phyloP scores from a whole-genome alignment of 1,140 invertebrate genomes.

The Berghia stephanieae region DNA sequence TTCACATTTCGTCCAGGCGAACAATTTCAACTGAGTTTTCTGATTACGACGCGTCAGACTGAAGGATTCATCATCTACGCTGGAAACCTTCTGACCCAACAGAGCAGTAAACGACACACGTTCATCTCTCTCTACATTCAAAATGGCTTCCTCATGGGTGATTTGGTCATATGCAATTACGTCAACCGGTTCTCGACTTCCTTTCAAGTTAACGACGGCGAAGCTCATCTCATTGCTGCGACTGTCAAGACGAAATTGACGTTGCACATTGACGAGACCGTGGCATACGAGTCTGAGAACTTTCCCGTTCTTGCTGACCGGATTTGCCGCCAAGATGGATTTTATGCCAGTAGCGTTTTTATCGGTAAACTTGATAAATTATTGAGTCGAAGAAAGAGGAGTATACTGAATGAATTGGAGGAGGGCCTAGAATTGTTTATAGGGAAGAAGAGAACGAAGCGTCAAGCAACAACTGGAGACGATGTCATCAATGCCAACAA shows the following conservation, averaged over 20 bases:
- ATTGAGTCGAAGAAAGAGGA: too few species aligned
- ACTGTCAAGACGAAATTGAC: not conserved
- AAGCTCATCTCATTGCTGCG: not conserved
- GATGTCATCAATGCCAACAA: too few species aligned
- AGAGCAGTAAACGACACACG: not conserved
- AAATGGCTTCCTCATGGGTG: not conserved
- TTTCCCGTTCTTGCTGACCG: too few species aligned
- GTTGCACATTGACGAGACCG: not conserved
- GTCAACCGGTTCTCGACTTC: too few species aligned
- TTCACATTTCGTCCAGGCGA: not conserved
- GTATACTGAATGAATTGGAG: too few species aligned
- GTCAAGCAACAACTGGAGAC: too few species aligned
- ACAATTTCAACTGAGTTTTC: not conserved
- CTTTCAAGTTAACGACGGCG: not conserved
- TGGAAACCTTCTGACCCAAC: not conserved
- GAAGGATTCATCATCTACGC: constrained; percentile 8
- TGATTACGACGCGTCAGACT: constrained; percentile 11
- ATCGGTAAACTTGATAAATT: too few species aligned
- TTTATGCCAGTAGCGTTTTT: too few species aligned
- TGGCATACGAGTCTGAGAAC: not conserved
- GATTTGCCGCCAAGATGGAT: too few species aligned
- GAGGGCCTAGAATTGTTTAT: too few species aligned
- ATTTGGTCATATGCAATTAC: constrained; percentile 21
- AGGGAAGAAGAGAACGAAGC: too few species aligned
- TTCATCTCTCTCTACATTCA: constrained; percentile 1